These are phyloP conservation scores for Chiloscyllium punctatum DNA, from an alignment of 2,797 vertebrate genomes.

Conservation along the genomic window DNA sequence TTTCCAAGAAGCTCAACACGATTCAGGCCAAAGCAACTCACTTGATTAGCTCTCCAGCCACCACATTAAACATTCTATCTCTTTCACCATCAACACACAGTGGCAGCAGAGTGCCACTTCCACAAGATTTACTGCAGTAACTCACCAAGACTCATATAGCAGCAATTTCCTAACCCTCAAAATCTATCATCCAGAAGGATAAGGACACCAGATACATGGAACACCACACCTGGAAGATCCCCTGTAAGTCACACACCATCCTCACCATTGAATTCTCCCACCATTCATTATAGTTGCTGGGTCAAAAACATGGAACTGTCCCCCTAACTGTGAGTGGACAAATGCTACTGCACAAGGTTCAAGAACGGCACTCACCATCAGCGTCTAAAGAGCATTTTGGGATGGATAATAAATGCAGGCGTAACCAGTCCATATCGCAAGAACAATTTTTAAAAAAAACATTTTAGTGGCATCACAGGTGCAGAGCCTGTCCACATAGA, in stretches of 20 bases:
- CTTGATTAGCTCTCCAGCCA: neutral
- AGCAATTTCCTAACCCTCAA: too few relatives aligned
- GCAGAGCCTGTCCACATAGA: neutral
- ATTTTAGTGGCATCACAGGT: neutral
- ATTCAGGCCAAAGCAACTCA: neutral
- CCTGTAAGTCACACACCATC: neutral
- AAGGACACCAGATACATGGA: too few relatives aligned
- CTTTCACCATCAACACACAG: too few relatives aligned
- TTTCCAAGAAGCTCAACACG: neutral
- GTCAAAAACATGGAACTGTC: neutral
- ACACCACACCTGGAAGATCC: neutral
- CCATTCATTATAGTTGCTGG: neutral
- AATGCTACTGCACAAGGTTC: neutral
- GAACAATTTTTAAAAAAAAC: neutral
- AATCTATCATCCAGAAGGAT: too few relatives aligned
- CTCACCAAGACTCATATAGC: too few relatives aligned
- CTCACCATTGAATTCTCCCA: neutral
- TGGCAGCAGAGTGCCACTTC: too few relatives aligned
- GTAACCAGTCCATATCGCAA: neutral
- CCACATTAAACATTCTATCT: too few relatives aligned
- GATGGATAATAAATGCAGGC: neutral
- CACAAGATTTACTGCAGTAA: too few relatives aligned
- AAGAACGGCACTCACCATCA: neutral
- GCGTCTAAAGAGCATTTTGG: neutral
- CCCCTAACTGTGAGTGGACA: neutral